Base-by-base conservation (phyloP, 35 echinoderm and acorn worm genomes). In the Amphiura filiformis region DNA sequence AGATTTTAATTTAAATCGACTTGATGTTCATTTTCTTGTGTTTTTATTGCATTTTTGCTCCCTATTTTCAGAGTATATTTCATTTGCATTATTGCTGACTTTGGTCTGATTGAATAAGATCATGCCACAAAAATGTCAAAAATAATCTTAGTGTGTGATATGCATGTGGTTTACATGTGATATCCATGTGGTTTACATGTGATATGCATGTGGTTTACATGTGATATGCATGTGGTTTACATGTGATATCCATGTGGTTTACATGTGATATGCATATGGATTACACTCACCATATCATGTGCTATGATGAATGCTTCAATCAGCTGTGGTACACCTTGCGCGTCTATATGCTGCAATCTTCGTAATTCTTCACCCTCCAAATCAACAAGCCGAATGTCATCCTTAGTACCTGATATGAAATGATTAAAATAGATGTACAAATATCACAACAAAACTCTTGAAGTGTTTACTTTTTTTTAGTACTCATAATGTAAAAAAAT, bases 261-360 rank as follows among this genome's bases (percentile, higher is more conserved):
- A 15, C 61, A n/a, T 70, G 61, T 70, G 61, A 70, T 70, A 30
- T n/a, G 28, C 61, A 70, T 70, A 23, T 70, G 61, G 28, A 5
- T 47, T 47, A 11, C 70, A 61, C 94, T 87, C 56, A 96, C 94
- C 86, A 78, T 82, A 75, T 86, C 76, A 26, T 83, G 57, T 36
- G 83, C 84, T 34, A 93, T 88, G 30, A 99, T 86, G 28, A 99
- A 94, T 2, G 87, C 85, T 76, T 99, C 93, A 23, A 99, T 86
- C 32, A 91, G 38, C 0, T 85, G 75, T 7, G 92, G 87, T 1
- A 88, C 31, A 23, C 76, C 83, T 17, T 78, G 65, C 12, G 77
- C 80, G 56, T 92, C 87, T 31, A 42, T 80, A 79, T 94, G 84
- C 0, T 86, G 36, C 4, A 92, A 61, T 39, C 56, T 79, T 57